Evolutionary conservation across 2,797 vertebrate genomes (phyloP), one percentile per base, ranked within the genome.

Genomic region (Streptopelia turtur): DNA sequence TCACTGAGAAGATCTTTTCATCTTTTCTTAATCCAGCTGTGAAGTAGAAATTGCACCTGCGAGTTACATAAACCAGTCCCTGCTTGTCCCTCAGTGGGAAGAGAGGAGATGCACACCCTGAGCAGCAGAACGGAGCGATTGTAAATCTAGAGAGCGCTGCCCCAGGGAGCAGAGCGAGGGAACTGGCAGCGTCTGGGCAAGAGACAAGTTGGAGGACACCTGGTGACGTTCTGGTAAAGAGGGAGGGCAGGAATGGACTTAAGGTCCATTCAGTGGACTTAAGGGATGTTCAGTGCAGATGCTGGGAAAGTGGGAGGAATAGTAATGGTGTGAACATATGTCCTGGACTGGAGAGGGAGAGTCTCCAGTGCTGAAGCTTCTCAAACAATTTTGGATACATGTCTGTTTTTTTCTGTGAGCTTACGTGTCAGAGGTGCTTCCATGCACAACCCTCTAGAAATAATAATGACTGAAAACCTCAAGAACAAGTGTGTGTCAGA

Each of bases 231-330:
- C 52, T 57, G 90, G 55, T 56, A 92, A 28, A 77, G 52, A 80
- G 16, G 11, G 21, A 83, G 39, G 37, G 53, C 43, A 55, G 61
- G 50, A 83, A 76, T 13, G 28, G 56, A 31, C 18, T 79, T 61
- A 37, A 68, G 0, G 0, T 55, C 28, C 21, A 76, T 39, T 39
- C 39, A 15, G 39, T 39, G 14, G 39, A 5, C 9, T 37, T 37
- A 20, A 39, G n/a, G 18, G 24, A 59, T 61, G 15, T 61, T 85
- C 59, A 52, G 1, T 0, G 0, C 8, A 20, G 56, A 21, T 3
- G 4, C 47, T 75, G 55, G 31, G 53, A 22, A 74, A 39, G 28
- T 14, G 45, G 6, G 68, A 24, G 39, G 50, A 47, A 16, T 7
- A 50, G 31, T 37, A 30, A 52, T 1, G 3, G 37, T 75, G 31